A percentile compares a stretch with the other conserved stretches of the same genome.
Evolutionary conservation across 2,888 invertebrate species (phyloP).

Genomic region (Euclidia mi): DNA sequence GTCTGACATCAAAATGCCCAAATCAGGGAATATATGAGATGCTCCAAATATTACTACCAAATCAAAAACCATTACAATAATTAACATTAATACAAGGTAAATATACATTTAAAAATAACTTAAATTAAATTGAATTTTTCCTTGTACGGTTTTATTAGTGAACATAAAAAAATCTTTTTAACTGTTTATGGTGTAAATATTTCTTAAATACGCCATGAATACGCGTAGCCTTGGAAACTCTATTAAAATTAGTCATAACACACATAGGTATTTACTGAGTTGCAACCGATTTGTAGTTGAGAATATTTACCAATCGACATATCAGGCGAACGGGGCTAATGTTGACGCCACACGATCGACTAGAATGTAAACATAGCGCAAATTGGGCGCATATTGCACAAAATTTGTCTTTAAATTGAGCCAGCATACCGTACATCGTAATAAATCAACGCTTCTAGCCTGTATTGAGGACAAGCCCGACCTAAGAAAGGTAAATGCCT

Average conservation of each 20-base stretch:
- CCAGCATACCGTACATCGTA: conserved; percentile 80
- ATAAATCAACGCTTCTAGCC: conserved; percentile 84
- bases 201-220: conserved; percentile 3
- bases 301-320: conserved; percentile 52
- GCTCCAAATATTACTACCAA: not conserved
- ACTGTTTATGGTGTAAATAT: conserved; percentile 2
- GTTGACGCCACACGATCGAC: conserved; percentile 56
- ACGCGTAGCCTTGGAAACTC: conserved; percentile 8
- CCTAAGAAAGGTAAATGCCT: conserved; percentile 89
- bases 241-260: conserved; percentile 31
- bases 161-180: conserved; percentile 4
- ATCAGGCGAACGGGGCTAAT: conserved; percentile 62
- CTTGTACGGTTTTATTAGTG: conserved; percentile 14
- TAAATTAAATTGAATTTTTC: conserved; percentile 17
- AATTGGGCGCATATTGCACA: conserved; percentile 79
- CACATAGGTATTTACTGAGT: conserved; percentile 20
- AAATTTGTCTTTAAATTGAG: conserved; percentile 81
- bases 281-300: conserved; percentile 34
- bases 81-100: conserved; percentile 8
- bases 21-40: conserved; percentile 29
- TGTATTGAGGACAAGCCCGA: conserved; percentile 87
- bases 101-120: conserved; percentile 1
- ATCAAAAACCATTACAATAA: not conserved
- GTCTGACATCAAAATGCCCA: conserved; percentile 29
- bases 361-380: conserved; percentile 58